Conservation (phyloP, 2,113 vertebrate species). For the Desmodus rotundus region DNA sequence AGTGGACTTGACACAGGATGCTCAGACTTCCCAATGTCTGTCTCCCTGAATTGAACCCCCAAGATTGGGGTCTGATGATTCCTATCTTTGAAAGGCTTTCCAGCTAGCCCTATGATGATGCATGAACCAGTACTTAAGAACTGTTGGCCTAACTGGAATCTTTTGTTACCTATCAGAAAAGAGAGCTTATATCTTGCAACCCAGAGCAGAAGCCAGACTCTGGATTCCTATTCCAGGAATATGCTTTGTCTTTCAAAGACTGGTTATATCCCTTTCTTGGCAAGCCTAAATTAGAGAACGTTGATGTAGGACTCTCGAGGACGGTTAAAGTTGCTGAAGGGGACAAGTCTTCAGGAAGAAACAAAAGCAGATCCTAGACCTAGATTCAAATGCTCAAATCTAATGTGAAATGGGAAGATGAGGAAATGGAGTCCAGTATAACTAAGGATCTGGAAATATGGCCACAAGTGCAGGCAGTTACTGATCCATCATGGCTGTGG, state of each 20-base stretch:
- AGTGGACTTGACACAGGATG: not conserved
- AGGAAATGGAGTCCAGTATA: not conserved
- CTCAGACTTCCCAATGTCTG: not conserved
- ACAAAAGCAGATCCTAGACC: not conserved
- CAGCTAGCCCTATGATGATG: not conserved
- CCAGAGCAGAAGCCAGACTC: not conserved
- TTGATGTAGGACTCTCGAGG: not conserved
- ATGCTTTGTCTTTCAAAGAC: not conserved
- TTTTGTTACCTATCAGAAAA: not conserved
- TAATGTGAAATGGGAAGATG: not conserved
- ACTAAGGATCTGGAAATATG: not conserved
- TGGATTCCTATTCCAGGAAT: not conserved
- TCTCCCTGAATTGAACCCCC: not conserved
- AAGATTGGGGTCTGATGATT: not conserved
- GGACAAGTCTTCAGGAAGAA: not conserved
- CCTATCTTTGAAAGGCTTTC: not conserved
- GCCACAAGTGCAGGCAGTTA: not conserved
- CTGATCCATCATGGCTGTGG: not conserved
- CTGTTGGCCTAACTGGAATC: too few relatives aligned
- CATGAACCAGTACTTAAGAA: not conserved
- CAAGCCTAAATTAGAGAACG: not conserved
- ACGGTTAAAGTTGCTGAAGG: not conserved
- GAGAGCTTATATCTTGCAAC: not conserved
- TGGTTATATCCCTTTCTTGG: not conserved
- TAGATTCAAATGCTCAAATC: too few relatives aligned